Base-by-base conservation (phyloP, 2,888 invertebrate species). In the Mimas tiliae region DNA sequence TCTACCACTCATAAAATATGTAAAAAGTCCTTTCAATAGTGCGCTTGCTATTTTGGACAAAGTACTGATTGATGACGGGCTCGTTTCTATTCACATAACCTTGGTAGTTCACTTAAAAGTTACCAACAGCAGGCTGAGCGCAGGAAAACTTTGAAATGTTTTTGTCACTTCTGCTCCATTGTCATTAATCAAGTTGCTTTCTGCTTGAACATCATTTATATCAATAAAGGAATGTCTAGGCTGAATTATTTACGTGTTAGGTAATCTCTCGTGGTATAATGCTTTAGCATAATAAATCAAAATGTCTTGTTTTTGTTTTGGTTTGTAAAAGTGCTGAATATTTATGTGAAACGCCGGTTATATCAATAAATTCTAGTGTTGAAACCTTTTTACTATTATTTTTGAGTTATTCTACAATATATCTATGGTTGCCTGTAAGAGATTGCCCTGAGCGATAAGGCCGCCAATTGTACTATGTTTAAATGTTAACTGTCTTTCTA, bases 61-160 rank as follows among this genome's bases (percentile, higher is more conserved):
- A 58, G 19, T 42, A 12, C 38, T 58, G 65, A 65, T 65, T 65
- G 58, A 65, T 65, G 65, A 38, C 45, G 21, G 4, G 6, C 50
- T 50, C n/a, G n/a, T 34, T 33, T 47, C 55, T 48, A 47, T 47
- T 65, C 65, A 53, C 52, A 65, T 52, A 52, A 34, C 66, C 66
- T 66, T 66, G 62, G 21, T 34, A 63, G 52, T 63, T 66, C 66
- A 63, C 63, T 66, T 53, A 52, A 66, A 66, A 66, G 45, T 66
- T 66, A 27, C 50, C 62, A 52, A 16, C 66, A 58, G 55, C 55
- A 27, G 11, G 12, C 52, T 19, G 38, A 53, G 33, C 62, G 47
- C 48, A 33, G 58, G 45, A 55, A 65, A 65, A 65, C 55, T 65
- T 65, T 58, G 47, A 55, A 42, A 62, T 65, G 65, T 65, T 65